A percentile compares a stretch with the other conserved stretches of the same genome.
Conservation (phyloP, 1,140 invertebrate species). For the Camponotus floridanus region DNA sequence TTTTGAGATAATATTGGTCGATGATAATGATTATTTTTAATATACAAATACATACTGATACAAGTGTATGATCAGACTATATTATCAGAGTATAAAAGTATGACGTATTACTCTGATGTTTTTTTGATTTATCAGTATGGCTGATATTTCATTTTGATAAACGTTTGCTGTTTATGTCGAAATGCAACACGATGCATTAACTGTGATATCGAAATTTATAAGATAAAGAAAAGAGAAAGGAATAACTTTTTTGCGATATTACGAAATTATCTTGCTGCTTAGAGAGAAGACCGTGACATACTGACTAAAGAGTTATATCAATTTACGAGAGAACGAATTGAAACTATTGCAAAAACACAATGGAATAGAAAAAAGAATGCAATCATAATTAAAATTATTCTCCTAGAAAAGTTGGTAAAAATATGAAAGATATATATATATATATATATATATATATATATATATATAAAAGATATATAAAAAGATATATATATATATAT, state of each 20-base stretch:
- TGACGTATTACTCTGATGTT: background rate
- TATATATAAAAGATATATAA: background rate
- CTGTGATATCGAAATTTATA: background rate
- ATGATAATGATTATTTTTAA: slow-evolving; percentile 29
- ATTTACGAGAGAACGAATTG: background rate
- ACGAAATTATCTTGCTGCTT: background rate
- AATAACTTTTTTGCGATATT: slow-evolving; percentile 25
- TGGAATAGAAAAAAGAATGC: too few relatives aligned
- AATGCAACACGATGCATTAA: background rate
- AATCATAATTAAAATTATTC: background rate
- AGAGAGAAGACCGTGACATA: background rate
- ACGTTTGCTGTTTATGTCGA: background rate
- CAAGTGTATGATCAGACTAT: background rate
- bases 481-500: background rate
- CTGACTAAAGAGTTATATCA: background rate
- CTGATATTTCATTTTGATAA: background rate
- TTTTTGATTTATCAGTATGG: slow-evolving; percentile 15
- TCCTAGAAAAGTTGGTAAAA: background rate
- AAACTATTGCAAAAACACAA: background rate
- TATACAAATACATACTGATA: background rate
- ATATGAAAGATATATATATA: background rate
- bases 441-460: background rate
- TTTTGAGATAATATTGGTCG: slow-evolving; percentile 12
- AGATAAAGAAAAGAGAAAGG: background rate
- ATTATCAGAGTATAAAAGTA: background rate